A percentile compares a stretch with the other conserved stretches of the same genome.
These are phyloP conservation scores for Poecilia latipinna DNA, from an alignment of 2,113 vertebrate species.

Conservation along the genomic window DNA sequence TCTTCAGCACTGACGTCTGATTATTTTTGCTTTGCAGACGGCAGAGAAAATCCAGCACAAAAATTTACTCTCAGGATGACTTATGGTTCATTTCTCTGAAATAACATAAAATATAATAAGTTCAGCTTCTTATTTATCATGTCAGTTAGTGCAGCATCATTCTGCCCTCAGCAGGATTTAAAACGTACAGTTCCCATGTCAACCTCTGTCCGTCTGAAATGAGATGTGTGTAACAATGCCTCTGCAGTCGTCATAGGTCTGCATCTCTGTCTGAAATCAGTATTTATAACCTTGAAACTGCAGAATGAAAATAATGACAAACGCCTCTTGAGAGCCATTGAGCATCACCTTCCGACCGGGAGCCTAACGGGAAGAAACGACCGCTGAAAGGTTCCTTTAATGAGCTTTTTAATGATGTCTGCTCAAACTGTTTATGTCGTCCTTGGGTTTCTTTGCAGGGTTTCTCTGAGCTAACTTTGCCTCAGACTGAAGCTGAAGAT, in stretches of 20 bases:
- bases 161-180: neutral
- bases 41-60: neutral
- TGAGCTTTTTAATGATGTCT: constrained; percentile 40
- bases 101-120: neutral
- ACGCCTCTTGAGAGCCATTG: constrained; percentile 27
- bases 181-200: neutral
- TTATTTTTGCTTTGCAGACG: neutral
- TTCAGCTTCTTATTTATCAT: neutral
- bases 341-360: constrained; percentile 21
- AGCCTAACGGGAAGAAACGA: constrained; percentile 13
- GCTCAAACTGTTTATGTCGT: constrained; percentile 3
- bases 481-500: neutral
- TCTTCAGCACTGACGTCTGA: neutral
- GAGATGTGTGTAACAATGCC: neutral
- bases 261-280: constrained; percentile 10
- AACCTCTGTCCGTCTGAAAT: neutral
- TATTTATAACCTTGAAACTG: constrained; percentile 36
- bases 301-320: constrained; percentile 16
- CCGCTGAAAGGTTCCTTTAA: constrained; percentile 13
- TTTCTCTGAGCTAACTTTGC: neutral
- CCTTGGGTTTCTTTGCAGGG: neutral
- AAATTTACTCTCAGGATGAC: neutral
- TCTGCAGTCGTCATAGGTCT: neutral
- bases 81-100: neutral
- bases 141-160: neutral